phyloP scores from a whole-genome alignment of 2,888 invertebrate species.

The Empis stercorea region DNA sequence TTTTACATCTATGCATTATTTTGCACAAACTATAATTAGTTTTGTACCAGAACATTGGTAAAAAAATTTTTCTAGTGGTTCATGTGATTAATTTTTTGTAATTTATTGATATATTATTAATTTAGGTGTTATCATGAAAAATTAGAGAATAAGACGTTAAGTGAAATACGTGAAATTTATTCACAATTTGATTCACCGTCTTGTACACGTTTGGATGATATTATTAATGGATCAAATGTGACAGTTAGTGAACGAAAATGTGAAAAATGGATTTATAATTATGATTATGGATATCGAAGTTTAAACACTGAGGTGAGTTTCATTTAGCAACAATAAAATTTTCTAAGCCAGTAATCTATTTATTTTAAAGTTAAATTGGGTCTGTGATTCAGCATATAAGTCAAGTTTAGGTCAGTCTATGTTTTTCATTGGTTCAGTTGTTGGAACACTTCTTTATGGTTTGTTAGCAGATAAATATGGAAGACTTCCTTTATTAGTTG shows the following conservation, averaged over 20 bases:
- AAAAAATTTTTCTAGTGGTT: too few relatives aligned
- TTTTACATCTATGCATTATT: constrained; percentile 43
- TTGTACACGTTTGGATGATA: constrained; percentile 20
- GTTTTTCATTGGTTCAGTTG: constrained; percentile 46
- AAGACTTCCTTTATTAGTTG: constrained; percentile 41
- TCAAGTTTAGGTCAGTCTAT: constrained; percentile 44
- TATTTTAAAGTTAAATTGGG: constrained; percentile 38
- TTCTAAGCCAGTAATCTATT: too few relatives aligned
- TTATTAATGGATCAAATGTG: constrained; percentile 15
- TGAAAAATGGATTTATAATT: constrained; percentile 43
- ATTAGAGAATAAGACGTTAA: constrained; percentile 14
- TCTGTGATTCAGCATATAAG: constrained; percentile 43
- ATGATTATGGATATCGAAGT: constrained; percentile 41
- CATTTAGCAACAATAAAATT: background rate
- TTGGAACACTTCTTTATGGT: constrained; percentile 44
- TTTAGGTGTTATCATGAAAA: constrained; percentile 24
- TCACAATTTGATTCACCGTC: constrained; percentile 18
- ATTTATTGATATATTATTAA: too few relatives aligned
- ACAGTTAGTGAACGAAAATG: constrained; percentile 20
- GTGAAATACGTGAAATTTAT: constrained; percentile 19
- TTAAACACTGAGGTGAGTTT: constrained; percentile 45
- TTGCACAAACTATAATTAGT: constrained; percentile 44
- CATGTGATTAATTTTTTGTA: too few relatives aligned
- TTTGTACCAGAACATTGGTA: constrained; percentile 39
- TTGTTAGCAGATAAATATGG: constrained; percentile 43